Conservation (phyloP, 2,888 invertebrate species). For the Arenicola marina region DNA sequence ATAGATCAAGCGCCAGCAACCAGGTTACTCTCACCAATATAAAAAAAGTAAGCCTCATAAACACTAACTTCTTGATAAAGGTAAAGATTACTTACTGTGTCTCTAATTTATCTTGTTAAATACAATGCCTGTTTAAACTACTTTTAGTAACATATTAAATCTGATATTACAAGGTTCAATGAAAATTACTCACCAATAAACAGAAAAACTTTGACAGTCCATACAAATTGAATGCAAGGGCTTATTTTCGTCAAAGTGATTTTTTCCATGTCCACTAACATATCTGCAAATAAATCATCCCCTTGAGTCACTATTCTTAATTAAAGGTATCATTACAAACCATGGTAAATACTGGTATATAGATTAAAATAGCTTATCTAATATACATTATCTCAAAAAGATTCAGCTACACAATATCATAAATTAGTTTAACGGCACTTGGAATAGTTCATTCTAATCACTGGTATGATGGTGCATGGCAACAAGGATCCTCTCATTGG, state of each 20-base stretch:
- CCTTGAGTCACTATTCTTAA: no score
- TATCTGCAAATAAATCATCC: constrained; percentile 65
- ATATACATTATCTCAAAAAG: no score
- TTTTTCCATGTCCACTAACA: constrained; percentile 75
- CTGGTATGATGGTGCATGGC: no score
- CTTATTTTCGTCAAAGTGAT: constrained; percentile 71
- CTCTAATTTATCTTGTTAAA: no score
- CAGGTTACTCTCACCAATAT: not conserved
- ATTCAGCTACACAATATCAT: no score
- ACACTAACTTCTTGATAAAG: not conserved
- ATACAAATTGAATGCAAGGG: constrained; percentile 76
- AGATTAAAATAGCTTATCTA: no score
- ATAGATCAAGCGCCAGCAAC: constrained; percentile 32
- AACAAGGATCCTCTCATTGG: no score
- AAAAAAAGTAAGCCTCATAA: not conserved
- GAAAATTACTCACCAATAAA: constrained; percentile 71
- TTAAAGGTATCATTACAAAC: not conserved
- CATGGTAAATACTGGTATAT: no score
- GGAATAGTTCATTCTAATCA: no score
- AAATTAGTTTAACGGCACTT: no score
- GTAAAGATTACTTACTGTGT: not conserved
- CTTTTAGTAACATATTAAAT: not conserved
- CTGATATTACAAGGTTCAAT: not conserved
- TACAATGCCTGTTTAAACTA: no score
- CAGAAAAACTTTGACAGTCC: constrained; percentile 75